Evolutionary conservation across 2,888 invertebrate genomes (phyloP).

Genomic region (Leucania comma): DNA sequence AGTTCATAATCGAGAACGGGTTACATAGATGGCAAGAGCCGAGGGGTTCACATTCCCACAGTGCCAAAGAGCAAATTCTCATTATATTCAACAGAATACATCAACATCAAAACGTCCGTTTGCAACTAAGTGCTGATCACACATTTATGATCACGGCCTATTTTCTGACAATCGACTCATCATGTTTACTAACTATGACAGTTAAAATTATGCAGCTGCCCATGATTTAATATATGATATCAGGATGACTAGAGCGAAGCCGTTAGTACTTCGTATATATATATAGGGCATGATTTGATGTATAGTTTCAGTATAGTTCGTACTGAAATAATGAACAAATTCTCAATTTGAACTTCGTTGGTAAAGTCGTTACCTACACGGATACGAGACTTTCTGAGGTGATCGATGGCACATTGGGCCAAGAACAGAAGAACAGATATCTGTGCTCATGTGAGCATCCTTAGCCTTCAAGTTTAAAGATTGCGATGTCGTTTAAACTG

Average conservation of each 20-base stretch:
- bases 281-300: constrained; percentile 22
- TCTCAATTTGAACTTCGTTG: neutral
- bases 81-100: constrained; percentile 3
- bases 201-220: constrained; percentile 55
- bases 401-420: neutral
- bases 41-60: neutral
- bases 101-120: constrained; percentile 27
- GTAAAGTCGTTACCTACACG: neutral
- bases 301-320: constrained; percentile 8
- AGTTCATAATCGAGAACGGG: constrained; percentile 1
- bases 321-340: neutral
- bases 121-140: constrained; percentile 34
- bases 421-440: constrained; percentile 5
- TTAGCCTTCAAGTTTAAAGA: neutral
- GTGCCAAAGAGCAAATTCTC: constrained; percentile 8
- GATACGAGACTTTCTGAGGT: no score
- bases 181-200: constrained; percentile 42
- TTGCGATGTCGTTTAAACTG: constrained; percentile 1
- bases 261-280: constrained; percentile 15
- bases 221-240: constrained; percentile 37
- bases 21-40: neutral
- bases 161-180: constrained; percentile 48
- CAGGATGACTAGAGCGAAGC: constrained; percentile 7
- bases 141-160: constrained; percentile 47
- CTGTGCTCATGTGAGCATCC: no score